Conservation (phyloP, 2,113 vertebrate genomes). For the Cyprinodon brontotheroides region DNA sequence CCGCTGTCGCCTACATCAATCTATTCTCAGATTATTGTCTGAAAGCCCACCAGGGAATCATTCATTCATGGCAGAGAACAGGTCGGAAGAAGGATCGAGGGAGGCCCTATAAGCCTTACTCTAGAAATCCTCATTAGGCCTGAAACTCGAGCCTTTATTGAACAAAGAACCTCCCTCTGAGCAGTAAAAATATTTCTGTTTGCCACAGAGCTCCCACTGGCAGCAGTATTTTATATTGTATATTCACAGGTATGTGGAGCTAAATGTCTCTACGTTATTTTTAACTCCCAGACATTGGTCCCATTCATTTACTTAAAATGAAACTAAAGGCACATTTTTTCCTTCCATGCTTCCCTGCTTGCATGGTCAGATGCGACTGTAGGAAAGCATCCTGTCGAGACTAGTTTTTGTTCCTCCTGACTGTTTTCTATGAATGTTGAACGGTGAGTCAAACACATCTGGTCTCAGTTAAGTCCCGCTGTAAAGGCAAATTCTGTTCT, state of each 20-base stretch:
- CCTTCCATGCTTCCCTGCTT: slow-evolving; percentile 54
- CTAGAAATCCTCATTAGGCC: slow-evolving; percentile 55
- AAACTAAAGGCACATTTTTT: slow-evolving; percentile 47
- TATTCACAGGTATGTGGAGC: slow-evolving; percentile 33
- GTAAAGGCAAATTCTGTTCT: slow-evolving; percentile 50
- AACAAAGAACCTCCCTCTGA: slow-evolving; percentile 10
- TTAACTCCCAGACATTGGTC: slow-evolving; percentile 42
- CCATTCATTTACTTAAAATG: slow-evolving; percentile 56
- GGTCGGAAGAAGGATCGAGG: slow-evolving; percentile 16
- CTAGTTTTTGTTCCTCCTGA: slow-evolving; percentile 41
- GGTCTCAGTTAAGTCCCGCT: slow-evolving; percentile 66
- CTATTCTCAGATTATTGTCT: slow-evolving; percentile 5
- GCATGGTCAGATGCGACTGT: slow-evolving; percentile 26
- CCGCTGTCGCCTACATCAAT: slow-evolving; percentile 44
- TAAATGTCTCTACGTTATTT: slow-evolving; percentile 43
- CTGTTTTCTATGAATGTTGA: slow-evolving; percentile 48
- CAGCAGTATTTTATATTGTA: neutral
- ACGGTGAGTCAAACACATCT: slow-evolving; percentile 75
- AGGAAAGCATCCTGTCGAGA: slow-evolving; percentile 18
- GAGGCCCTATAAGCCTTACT: slow-evolving; percentile 43
- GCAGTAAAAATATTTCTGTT: slow-evolving; percentile 39
- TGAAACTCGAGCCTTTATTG: slow-evolving; percentile 48
- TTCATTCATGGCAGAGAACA: slow-evolving; percentile 21
- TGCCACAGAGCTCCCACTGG: slow-evolving; percentile 35
- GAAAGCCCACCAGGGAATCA: slow-evolving; percentile 37